Base-by-base conservation (phyloP, 1,140 invertebrate genomes). In the Drosophila nigrodunni region DNA sequence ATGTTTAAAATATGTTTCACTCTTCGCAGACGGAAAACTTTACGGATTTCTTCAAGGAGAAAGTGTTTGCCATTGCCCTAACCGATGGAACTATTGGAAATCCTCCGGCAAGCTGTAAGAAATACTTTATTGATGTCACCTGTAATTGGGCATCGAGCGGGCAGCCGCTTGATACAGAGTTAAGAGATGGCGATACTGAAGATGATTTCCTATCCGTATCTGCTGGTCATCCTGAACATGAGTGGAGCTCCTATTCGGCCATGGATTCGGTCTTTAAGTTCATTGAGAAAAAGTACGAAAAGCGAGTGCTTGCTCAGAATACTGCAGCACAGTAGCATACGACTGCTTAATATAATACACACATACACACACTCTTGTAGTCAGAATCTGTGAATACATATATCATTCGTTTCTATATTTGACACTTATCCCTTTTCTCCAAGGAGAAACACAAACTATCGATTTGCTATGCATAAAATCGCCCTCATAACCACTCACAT, bases 11-110 rank as follows among this genome's bases (percentile, higher is more conserved):
- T n/a, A 8, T n/a, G 7, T 7, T 18, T 15, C 30, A 2, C 2
- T 50, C 78, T 77, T 92, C 93, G 93, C 57, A 90, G 92, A 41
- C 79, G 93, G 35, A 94, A 94, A 18, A 75, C 7, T 80, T 67
- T 70, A 39, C 41, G 0, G 58, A 91, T 5, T 92, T 91, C 44
- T 96, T 96, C 83, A 92, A 94, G 50, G 92, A 94, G 34, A 93
- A 93, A 79, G 95, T 96, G 0, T 96, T 95, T 93, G 95, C 95
- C 2, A 93, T 96, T 49, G 96, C 95, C 0, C 93, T 96, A 10
- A 96, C 95, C 6, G 95, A 96, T 92, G 96, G 95, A 1, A 95
- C 95, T 0, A 95, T 95, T 89, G 90, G 77, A 1, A 68, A 66
- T 39, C 80, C 92, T 41, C 87, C 90, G 5, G 62, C 80, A 5